These are phyloP conservation scores for Drosophila emarginata DNA, from an alignment of 2,888 invertebrate genomes.

Conservation along the genomic window DNA sequence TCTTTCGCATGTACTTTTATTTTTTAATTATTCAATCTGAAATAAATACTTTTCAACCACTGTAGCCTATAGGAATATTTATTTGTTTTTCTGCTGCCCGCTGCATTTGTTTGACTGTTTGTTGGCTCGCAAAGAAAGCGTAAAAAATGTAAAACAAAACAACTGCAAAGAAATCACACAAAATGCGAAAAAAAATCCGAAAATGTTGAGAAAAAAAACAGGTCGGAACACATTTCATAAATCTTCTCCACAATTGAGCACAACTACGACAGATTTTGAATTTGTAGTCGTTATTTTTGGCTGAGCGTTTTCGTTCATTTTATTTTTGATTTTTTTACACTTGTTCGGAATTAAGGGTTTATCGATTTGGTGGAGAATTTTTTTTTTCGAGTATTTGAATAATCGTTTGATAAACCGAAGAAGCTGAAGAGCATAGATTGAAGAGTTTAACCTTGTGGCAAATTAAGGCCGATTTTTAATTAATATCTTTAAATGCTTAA, in stretches of 20 bases:
- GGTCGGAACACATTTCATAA: constrained; percentile 68
- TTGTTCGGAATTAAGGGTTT: not conserved
- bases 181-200: constrained; percentile 10
- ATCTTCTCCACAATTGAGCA: constrained; percentile 69
- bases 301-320: constrained; percentile 21
- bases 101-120: constrained; percentile 29
- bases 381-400: not conserved
- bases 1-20: too few species aligned
- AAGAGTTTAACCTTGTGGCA: too few species aligned
- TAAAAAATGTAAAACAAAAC: constrained; percentile 28
- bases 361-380: not conserved
- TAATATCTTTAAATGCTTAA: too few species aligned
- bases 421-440: not conserved
- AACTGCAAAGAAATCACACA: not conserved
- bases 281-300: constrained; percentile 59
- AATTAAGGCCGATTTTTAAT: too few species aligned
- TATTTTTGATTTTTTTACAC: not conserved
- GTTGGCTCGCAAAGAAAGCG: constrained; percentile 4
- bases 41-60: too few species aligned
- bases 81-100: constrained; percentile 45
- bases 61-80: constrained; percentile 54
- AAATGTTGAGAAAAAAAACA: constrained; percentile 24
- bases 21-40: too few species aligned
- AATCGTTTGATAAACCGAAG: not conserved
- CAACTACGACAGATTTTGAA: constrained; percentile 47